Percentiles rank a stretch among this genome's conserved stretches.
phyloP scores from a whole-genome alignment of 2,113 vertebrate species.

The Melospiza melodia region DNA sequence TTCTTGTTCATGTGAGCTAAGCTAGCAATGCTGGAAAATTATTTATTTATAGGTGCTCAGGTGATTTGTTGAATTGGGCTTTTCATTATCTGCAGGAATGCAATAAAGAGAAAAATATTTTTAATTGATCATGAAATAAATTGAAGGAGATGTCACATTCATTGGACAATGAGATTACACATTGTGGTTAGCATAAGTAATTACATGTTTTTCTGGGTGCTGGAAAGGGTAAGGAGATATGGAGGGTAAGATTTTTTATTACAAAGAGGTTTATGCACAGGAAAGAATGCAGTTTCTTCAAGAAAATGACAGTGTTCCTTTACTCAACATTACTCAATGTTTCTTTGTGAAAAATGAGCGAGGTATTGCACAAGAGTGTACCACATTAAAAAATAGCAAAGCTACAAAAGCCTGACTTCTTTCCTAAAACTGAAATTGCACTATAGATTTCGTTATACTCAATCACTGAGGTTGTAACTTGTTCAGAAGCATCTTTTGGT shows the following conservation, averaged over 20 bases:
- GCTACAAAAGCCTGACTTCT: neutral
- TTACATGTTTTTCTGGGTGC: neutral
- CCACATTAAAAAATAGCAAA: neutral
- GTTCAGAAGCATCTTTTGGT: conserved; percentile 19
- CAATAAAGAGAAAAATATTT: neutral
- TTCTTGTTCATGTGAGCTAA: neutral
- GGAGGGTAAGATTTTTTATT: neutral
- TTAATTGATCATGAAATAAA: neutral
- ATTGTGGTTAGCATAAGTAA: neutral
- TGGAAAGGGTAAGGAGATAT: neutral
- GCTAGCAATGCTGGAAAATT: neutral
- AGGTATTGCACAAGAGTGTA: neutral
- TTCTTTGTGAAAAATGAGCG: neutral
- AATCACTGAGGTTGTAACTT: neutral
- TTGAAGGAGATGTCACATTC: neutral
- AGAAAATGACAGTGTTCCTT: conserved; percentile 14
- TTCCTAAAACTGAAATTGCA: conserved; percentile 33
- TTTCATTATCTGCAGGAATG: neutral
- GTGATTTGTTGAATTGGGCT: neutral
- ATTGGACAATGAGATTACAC: neutral
- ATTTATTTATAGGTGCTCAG: neutral
- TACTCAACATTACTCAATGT: neutral
- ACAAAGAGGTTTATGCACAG: neutral
- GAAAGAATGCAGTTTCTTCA: neutral
- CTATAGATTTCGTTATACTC: conserved; percentile 33